These are phyloP conservation scores for Otocyon megalotis DNA, from an alignment of 2,113 vertebrate genomes.

Conservation along the genomic window DNA sequence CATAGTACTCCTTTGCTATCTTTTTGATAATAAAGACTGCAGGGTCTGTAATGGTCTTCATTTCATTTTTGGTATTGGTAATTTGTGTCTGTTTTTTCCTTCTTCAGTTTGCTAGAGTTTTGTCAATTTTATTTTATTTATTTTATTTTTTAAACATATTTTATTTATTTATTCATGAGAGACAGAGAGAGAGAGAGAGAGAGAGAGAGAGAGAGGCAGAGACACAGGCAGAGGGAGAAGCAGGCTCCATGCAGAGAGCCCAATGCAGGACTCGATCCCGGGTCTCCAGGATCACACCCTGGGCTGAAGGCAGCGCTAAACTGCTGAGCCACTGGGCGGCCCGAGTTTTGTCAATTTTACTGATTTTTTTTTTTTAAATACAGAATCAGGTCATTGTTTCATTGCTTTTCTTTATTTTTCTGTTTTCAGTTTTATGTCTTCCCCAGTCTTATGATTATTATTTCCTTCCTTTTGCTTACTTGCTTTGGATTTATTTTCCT, in stretches of 20 bases:
- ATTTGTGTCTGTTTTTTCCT: neutral
- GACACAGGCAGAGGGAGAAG: no score
- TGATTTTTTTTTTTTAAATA: neutral
- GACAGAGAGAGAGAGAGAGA: no score
- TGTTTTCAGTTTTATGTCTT: neutral
- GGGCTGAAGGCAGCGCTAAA: no score
- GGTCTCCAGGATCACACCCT: no score
- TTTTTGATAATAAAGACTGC: neutral
- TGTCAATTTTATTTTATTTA: neutral
- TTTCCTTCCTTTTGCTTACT: neutral
- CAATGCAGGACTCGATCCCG: no score
- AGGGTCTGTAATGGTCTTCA: neutral
- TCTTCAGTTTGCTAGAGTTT: neutral
- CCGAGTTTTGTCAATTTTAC: neutral
- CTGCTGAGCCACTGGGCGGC: no score
- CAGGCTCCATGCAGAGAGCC: no score
- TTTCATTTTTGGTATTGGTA: fast-evolving
- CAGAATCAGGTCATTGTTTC: neutral
- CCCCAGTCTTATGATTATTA: neutral
- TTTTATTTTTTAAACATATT: no score
- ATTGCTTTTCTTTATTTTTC: neutral
- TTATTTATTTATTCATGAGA: no score
- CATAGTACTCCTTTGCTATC: neutral
- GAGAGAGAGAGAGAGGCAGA: no score
- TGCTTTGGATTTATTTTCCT: neutral